phyloP scores from a whole-genome alignment of 1,140 invertebrate genomes.

The Cotesia typhae region DNA sequence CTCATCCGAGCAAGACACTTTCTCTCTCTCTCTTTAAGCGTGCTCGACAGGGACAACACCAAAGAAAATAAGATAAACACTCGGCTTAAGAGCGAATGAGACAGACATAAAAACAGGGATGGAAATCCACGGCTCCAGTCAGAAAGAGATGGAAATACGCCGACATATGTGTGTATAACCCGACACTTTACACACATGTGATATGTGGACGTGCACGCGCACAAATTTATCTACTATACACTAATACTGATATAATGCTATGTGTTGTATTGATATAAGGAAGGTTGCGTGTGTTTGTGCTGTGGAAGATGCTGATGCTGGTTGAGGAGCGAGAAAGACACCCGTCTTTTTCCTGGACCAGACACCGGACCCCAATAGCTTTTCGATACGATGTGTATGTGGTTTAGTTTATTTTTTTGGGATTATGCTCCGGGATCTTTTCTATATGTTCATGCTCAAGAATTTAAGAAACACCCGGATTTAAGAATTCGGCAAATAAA shows the following conservation, averaged over 20 bases:
- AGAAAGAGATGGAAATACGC: no score
- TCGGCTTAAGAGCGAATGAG: no score
- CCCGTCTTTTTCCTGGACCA: not conserved
- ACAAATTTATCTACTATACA: slow-evolving; percentile 1
- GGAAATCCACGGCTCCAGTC: no score
- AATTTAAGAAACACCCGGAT: slow-evolving; percentile 21
- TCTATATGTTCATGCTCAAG: slow-evolving; percentile 18
- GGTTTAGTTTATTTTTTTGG: not conserved
- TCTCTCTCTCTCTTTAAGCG: slow-evolving; percentile 32
- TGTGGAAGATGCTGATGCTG: slow-evolving; percentile 22
- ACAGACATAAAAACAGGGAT: no score
- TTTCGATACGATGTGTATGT: slow-evolving; percentile 14
- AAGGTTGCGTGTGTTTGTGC: not conserved
- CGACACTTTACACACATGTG: not conserved
- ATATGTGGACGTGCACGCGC: slow-evolving; percentile 12
- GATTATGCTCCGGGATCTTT: slow-evolving; percentile 31
- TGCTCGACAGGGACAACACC: slow-evolving; percentile 21
- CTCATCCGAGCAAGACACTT: slow-evolving; percentile 51
- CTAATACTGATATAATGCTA: not conserved
- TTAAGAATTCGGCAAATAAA: no score
- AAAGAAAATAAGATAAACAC: not conserved
- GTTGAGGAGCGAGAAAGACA: slow-evolving; percentile 35
- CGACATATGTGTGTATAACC: no score
- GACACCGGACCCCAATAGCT: slow-evolving; percentile 19
- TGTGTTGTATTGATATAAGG: no score